These are phyloP conservation scores for Philereme vetulata DNA, from an alignment of 2,888 invertebrate species.

Conservation along the genomic window DNA sequence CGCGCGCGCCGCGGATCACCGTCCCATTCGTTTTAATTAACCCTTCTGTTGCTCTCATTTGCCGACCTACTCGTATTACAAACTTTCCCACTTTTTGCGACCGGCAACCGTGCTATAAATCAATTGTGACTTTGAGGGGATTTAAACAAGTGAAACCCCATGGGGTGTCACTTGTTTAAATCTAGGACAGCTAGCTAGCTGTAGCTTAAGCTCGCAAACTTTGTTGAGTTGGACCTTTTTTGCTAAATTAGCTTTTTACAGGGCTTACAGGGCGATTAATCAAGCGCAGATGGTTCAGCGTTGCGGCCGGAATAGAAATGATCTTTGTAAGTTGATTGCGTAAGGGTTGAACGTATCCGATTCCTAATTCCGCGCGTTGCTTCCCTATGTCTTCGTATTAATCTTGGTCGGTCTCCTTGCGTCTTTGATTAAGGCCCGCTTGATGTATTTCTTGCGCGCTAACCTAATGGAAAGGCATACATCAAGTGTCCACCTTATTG, in stretches of 20 bases:
- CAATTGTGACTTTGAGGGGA: constrained; percentile 57
- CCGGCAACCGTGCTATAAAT: constrained; percentile 62
- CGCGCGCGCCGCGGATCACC: constrained; percentile 63
- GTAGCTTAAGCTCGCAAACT: constrained; percentile 26
- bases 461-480: constrained; percentile 81
- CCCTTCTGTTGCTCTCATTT: constrained; percentile 71
- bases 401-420: constrained; percentile 72
- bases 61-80: constrained; percentile 55
- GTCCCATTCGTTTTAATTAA: constrained; percentile 81
- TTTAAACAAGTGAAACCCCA: too few species aligned
- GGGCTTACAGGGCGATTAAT: constrained; percentile 31
- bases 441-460: constrained; percentile 81
- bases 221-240: constrained; percentile 28
- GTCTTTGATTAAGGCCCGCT: constrained; percentile 78
- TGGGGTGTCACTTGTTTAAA: constrained; percentile 43
- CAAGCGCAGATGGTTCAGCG: constrained; percentile 32
- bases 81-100: constrained; percentile 62
- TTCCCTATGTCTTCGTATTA: constrained; percentile 72
- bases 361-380: constrained; percentile 58
- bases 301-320: constrained; percentile 39
- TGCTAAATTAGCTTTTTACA: constrained; percentile 31
- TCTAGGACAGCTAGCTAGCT: constrained; percentile 27
- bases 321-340: constrained; percentile 54
- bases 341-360: constrained; percentile 53
- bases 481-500: constrained; percentile 82